Conservation (phyloP, 2,888 invertebrate species). For the Dione vanillae region DNA sequence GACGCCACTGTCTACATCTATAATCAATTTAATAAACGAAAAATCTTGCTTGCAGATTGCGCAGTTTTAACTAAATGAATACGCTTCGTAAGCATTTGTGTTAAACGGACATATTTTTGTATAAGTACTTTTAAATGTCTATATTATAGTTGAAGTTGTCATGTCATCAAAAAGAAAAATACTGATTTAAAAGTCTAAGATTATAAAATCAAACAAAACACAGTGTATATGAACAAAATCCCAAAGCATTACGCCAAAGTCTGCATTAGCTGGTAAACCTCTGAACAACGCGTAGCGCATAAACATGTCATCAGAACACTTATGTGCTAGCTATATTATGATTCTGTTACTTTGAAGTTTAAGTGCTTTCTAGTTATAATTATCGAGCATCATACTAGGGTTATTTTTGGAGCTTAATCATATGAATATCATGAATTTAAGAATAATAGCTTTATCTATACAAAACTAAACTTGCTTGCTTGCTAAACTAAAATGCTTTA, state of each 20-base stretch:
- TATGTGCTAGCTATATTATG: slow-evolving; percentile 5
- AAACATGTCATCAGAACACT: slow-evolving; percentile 33
- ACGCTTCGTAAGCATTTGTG: too few species aligned
- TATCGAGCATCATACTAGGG: neutral
- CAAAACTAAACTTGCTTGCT: too few species aligned
- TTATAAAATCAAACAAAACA: neutral
- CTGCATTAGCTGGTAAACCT: slow-evolving; percentile 53
- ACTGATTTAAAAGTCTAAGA: too few species aligned
- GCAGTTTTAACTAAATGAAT: too few species aligned
- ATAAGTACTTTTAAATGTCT: neutral
- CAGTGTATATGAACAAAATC: neutral
- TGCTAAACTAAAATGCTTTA: too few species aligned
- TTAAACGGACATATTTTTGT: neutral
- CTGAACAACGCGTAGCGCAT: slow-evolving; percentile 37
- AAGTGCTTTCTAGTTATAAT: slow-evolving; percentile 1
- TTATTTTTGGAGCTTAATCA: neutral
- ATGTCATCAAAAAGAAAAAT: too few species aligned
- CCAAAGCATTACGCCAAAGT: slow-evolving; percentile 7
- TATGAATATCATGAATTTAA: too few species aligned
- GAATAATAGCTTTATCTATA: too few species aligned
- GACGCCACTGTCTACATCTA: neutral
- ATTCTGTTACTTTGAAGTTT: slow-evolving; percentile 22
- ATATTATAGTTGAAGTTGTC: neutral
- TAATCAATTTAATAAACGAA: neutral
- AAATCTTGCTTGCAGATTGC: neutral